Conservation (phyloP, 2,797 vertebrate species). For the Oceanodroma leucorhoa region DNA sequence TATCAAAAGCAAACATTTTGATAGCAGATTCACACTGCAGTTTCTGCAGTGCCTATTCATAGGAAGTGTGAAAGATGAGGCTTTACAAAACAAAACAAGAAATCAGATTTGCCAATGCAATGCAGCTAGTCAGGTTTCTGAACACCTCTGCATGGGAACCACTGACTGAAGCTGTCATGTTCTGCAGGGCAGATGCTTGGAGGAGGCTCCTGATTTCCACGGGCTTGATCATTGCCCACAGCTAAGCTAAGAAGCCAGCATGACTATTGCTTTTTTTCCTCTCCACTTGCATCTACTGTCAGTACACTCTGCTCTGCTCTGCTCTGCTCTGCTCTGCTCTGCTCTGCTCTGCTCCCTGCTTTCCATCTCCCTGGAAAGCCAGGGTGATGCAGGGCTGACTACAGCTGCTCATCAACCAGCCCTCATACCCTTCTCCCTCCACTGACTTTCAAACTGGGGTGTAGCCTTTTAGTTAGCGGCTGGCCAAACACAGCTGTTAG, state of each 20-base stretch:
- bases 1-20: background rate
- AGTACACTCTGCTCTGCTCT: background rate
- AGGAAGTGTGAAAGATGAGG: background rate
- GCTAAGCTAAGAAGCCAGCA: background rate
- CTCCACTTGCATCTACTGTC: background rate
- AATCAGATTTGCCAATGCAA: background rate
- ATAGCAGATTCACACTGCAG: background rate
- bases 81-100: background rate
- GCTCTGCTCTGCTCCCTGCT: too few species aligned
- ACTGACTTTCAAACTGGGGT: background rate
- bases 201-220: background rate
- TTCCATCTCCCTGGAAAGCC: background rate
- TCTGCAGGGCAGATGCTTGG: background rate
- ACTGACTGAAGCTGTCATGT: background rate
- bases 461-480: background rate
- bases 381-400: background rate
- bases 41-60: background rate
- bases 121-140: background rate
- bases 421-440: background rate
- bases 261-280: background rate
- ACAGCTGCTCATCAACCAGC: background rate
- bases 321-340: too few species aligned
- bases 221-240: background rate
- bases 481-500: constrained; percentile 36
- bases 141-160: background rate